Base-by-base conservation (phyloP, 2,888 invertebrate species). In the Microdon myrmicae region DNA sequence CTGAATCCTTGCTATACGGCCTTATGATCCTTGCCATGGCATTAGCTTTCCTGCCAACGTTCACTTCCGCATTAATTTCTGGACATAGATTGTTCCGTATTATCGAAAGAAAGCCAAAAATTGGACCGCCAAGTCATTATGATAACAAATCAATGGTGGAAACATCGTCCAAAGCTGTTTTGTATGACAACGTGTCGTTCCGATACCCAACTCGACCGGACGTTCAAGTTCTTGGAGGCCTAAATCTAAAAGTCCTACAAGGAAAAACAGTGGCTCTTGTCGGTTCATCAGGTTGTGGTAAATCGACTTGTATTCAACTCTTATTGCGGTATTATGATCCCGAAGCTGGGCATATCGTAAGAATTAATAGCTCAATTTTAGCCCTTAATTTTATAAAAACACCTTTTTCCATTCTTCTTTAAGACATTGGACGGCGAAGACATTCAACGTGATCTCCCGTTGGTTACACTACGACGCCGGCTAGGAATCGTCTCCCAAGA, bases 401-500 rank as follows among this genome's bases (percentile, higher is more conserved):
- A 7, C 5, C 6, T 5, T n/a, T 0, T 4, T 44, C n/a, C 14
- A 5, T 55, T 1, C 28, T 31, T 88, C 2, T 87, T 87, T 2
- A 87, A 86, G 0, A 82, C 85, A 1, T 86, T n/a, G 85, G 67
- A 90, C 90, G 0, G 88, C 87, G 74, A 90, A 89, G 32, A 90
- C 90, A 77, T 89, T 89, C 0, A 90, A 89, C 0, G 85, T 1
- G 82, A 83, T 68, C 81, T 90, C 70, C 85, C 88, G 2, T 72
- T 90, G 9, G 69, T 81, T 0, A 85, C 85, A 67, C 77, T 90
- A 4, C 82, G 92, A 2, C 80, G 83, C n/a, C 88, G 89, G 75
- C 83, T 92, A 34, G 90, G 90, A 39, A 85, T 92, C 25, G 86
- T 92, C 4, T 88, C 89, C 0, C 92, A 92, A 75, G 92, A 92